Percentiles rank a stretch among this genome's conserved stretches.
Evolutionary conservation across 2,113 vertebrate species (phyloP).

Genomic region (Dipodomys merriami): DNA sequence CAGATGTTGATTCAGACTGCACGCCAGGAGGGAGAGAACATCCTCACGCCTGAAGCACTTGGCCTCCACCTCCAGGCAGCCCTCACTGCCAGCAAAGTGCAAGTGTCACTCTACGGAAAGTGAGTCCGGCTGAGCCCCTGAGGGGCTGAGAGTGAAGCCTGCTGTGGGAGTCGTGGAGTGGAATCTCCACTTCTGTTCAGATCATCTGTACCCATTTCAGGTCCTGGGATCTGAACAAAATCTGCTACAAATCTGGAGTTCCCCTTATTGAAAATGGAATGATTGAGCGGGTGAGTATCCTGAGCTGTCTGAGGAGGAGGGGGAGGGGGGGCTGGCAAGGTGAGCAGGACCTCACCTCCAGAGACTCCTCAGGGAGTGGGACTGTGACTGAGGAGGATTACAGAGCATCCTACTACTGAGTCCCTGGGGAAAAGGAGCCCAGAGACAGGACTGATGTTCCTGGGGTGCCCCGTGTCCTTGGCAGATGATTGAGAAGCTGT

Average conservation of each 20-base stretch:
- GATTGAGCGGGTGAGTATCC: constrained; percentile 95
- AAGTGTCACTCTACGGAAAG: constrained; percentile 99
- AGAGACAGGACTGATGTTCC: not conserved
- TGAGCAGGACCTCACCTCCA: too few species aligned
- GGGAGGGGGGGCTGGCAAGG: too few species aligned
- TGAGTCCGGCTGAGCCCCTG: constrained; percentile 84
- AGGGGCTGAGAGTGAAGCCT: accelerated
- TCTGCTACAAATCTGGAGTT: constrained; percentile 99
- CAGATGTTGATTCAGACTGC: constrained; percentile 99
- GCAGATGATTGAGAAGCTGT: constrained; percentile 99
- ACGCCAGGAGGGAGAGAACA: constrained; percentile 91
- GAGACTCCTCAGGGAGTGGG: not conserved
- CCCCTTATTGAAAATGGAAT: constrained; percentile 99
- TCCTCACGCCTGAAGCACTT: constrained; percentile 95
- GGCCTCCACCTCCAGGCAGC: constrained; percentile 96
- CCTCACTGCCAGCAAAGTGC: constrained; percentile 96
- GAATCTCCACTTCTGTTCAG: not conserved
- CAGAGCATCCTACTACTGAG: not conserved
- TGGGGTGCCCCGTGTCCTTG: constrained; percentile 30
- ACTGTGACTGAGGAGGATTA: not conserved
- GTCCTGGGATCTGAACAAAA: constrained; percentile 99
- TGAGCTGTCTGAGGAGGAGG: too few species aligned
- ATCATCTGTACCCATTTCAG: constrained; percentile 81
- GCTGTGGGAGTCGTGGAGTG: not conserved
- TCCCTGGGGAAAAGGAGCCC: not conserved